Percentiles rank a stretch among this genome's conserved stretches.
Conservation (phyloP, 2,888 invertebrate genomes). For the Acanthococcus lagerstroemiae region DNA sequence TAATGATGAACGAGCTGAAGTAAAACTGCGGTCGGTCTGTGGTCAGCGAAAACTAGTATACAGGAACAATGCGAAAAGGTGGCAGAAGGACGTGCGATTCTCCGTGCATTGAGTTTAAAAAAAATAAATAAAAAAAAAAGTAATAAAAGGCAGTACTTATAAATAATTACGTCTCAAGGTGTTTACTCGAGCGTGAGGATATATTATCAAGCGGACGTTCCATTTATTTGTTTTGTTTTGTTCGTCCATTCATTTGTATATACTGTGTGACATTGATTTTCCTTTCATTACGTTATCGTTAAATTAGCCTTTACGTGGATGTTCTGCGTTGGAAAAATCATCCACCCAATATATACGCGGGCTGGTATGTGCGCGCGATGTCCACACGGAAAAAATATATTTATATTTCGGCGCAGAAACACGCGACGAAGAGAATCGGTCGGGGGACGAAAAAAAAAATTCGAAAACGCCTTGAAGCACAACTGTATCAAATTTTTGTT, state of each 20-base stretch:
- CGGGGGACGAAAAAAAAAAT: no score
- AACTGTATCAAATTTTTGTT: not conserved
- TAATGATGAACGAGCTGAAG: no score
- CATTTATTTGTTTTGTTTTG: slow-evolving; percentile 8
- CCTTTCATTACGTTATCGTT: not conserved
- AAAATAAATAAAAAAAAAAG: slow-evolving; percentile 6
- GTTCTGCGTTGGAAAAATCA: not conserved
- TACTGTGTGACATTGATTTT: slow-evolving; percentile 3
- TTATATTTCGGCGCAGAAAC: no score
- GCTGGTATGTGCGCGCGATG: not conserved
- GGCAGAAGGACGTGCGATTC: slow-evolving; percentile 15
- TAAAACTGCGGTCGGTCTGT: not conserved
- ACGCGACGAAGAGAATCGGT: no score
- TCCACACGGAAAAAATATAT: not conserved
- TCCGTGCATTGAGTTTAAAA: not conserved
- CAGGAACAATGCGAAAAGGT: slow-evolving; percentile 2
- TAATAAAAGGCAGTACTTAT: slow-evolving; percentile 29
- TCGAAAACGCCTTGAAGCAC: not conserved
- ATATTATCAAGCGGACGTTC: slow-evolving; percentile 11
- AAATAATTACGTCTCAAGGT: slow-evolving; percentile 29
- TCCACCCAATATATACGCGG: not conserved
- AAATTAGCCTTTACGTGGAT: not conserved
- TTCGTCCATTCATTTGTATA: not conserved
- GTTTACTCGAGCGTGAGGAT: slow-evolving; percentile 20
- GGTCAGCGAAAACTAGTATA: not conserved